A percentile compares a stretch with the other conserved stretches of the same genome.
Conservation (phyloP, 2,888 invertebrate genomes). For the Lasius platythorax region DNA sequence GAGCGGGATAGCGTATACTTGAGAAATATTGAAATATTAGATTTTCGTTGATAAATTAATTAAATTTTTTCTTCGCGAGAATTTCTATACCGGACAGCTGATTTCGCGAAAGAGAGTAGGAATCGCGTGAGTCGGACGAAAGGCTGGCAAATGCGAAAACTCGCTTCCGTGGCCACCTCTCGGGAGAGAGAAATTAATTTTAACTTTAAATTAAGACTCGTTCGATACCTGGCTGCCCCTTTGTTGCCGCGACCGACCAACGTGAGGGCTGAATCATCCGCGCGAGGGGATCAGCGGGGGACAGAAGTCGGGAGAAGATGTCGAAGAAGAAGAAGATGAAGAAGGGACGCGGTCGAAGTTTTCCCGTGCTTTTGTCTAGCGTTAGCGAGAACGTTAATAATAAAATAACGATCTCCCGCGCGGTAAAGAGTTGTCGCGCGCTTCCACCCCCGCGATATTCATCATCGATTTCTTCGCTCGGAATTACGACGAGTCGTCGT, state of each 20-base stretch:
- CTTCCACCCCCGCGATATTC: slow-evolving; percentile 15
- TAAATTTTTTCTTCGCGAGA: slow-evolving; percentile 28
- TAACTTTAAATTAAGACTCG: slow-evolving; percentile 86
- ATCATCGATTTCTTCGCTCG: slow-evolving; percentile 50
- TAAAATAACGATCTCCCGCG: slow-evolving; percentile 62
- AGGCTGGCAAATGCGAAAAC: slow-evolving; percentile 74
- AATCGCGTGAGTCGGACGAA: slow-evolving; percentile 59
- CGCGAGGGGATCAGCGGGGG: slow-evolving; percentile 59
- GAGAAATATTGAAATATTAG: background rate
- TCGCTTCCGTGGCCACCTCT: slow-evolving; percentile 23
- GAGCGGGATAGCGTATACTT: background rate
- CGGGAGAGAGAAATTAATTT: slow-evolving; percentile 85
- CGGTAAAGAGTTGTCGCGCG: slow-evolving; percentile 61
- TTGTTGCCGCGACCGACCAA: slow-evolving; percentile 80
- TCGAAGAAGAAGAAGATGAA: slow-evolving; percentile 38
- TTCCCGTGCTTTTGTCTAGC: slow-evolving; percentile 84
- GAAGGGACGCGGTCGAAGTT: slow-evolving; percentile 75
- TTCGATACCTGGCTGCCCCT: slow-evolving; percentile 84
- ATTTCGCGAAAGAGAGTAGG: slow-evolving; percentile 47
- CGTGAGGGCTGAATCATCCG: slow-evolving; percentile 71
- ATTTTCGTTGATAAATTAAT: slow-evolving; percentile 16
- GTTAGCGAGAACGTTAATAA: slow-evolving; percentile 76
- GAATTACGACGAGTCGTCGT: slow-evolving; percentile 29
- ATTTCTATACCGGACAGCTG: slow-evolving; percentile 11
- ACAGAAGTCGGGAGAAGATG: slow-evolving; percentile 55